Conservation (phyloP, 1,140 invertebrate species). For the Episyrphus balteatus region DNA sequence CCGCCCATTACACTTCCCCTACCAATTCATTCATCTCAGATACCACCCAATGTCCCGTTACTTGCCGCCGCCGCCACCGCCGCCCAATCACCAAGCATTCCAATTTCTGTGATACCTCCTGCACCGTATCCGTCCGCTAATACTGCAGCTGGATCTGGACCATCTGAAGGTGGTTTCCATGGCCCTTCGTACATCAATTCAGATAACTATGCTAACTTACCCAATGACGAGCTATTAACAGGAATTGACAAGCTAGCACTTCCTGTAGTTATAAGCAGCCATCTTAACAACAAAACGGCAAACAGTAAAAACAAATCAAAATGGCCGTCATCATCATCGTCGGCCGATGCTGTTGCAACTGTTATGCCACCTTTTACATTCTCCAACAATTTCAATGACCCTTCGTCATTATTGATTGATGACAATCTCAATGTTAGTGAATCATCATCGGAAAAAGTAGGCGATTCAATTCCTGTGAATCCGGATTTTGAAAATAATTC, state of each 20-base stretch:
- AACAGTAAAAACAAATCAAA: constrained; percentile 28
- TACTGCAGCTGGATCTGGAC: not conserved
- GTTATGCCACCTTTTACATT: not conserved
- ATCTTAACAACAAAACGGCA: constrained; percentile 19
- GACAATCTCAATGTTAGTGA: constrained; percentile 4
- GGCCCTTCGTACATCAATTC: not conserved
- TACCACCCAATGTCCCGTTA: not conserved
- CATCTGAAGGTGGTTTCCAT: not conserved
- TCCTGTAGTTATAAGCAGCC: constrained; percentile 6
- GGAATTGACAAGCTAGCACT: constrained; percentile 16
- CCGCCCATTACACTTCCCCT: not conserved
- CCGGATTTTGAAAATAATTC: constrained; percentile 35
- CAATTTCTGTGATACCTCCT: too few relatives aligned
- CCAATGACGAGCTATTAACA: constrained; percentile 12
- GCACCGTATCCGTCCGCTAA: not conserved
- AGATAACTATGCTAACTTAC: not conserved
- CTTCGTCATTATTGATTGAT: not conserved
- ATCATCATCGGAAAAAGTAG: constrained; percentile 21
- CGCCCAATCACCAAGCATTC: too few relatives aligned
- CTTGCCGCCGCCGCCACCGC: not conserved
- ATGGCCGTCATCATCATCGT: constrained; percentile 25
- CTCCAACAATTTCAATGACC: not conserved
- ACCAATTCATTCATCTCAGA: not conserved
- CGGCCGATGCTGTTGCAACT: constrained; percentile 9
- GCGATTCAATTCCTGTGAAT: constrained; percentile 16